Conservation (phyloP, 2,888 invertebrate species). For the Sceliomorpha sp. region DNA sequence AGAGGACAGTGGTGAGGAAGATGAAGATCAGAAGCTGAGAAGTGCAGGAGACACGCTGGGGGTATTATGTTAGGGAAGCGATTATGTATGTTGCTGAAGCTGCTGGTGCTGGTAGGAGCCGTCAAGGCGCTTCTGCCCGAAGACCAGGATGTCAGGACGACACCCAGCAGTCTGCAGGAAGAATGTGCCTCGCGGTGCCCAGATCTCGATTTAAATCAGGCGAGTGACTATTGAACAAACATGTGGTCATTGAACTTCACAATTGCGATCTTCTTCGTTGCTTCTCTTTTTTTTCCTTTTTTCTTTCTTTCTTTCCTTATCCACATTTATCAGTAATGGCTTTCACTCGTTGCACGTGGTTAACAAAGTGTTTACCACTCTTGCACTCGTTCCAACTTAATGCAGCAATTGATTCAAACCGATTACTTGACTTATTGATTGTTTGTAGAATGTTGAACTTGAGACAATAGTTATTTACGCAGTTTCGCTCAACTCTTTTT, state of each 20-base stretch:
- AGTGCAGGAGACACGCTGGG: slow-evolving; percentile 18
- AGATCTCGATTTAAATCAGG: slow-evolving; percentile 74
- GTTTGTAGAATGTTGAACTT: slow-evolving; percentile 10
- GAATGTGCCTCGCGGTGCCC: slow-evolving; percentile 74
- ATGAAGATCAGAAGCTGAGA: slow-evolving; percentile 36
- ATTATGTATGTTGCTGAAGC: slow-evolving; percentile 68
- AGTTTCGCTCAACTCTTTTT: too few species aligned
- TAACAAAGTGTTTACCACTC: slow-evolving; percentile 16
- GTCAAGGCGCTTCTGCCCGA: slow-evolving; percentile 68
- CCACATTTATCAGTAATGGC: slow-evolving; percentile 15
- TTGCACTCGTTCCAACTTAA: slow-evolving; percentile 10
- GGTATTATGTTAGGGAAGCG: slow-evolving; percentile 74
- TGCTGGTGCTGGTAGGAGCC: slow-evolving; percentile 69
- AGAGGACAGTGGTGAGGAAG: slow-evolving; percentile 17
- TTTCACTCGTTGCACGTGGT: slow-evolving; percentile 26
- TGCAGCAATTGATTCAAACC: background rate
- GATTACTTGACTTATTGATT: slow-evolving; percentile 1
- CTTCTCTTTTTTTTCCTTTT: background rate
- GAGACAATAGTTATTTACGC: too few species aligned
- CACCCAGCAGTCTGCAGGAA: slow-evolving; percentile 67
- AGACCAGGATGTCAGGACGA: slow-evolving; percentile 62
- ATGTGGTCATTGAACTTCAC: slow-evolving; percentile 15
- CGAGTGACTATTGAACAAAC: slow-evolving; percentile 31
- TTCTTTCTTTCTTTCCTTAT: slow-evolving; percentile 8
- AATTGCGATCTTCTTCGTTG: slow-evolving; percentile 1